A percentile compares a stretch with the other conserved stretches of the same genome.
phyloP scores from a whole-genome alignment of 1,140 invertebrate genomes.

The Apis laboriosa region DNA sequence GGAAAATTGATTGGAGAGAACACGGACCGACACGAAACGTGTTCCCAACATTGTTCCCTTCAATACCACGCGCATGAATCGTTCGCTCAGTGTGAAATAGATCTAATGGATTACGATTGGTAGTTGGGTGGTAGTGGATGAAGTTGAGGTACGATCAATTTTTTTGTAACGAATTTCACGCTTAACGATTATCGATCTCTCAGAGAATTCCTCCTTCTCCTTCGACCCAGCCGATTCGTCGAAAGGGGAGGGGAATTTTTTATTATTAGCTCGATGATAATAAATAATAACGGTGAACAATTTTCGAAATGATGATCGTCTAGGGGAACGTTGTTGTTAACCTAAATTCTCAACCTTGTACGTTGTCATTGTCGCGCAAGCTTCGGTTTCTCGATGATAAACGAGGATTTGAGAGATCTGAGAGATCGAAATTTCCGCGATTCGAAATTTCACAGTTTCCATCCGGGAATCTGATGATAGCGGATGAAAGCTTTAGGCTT shows the following conservation, averaged over 20 bases:
- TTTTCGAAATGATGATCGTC: neutral
- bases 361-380: slow-evolving; percentile 12
- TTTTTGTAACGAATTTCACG: slow-evolving; percentile 19
- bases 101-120: slow-evolving; percentile 50
- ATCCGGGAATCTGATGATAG: neutral
- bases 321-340: neutral
- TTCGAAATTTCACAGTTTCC: neutral
- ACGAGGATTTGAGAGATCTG: slow-evolving; percentile 5
- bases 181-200: slow-evolving; percentile 31
- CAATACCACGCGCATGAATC: neutral
- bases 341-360: neutral
- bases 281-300: neutral
- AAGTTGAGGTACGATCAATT: neutral
- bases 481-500: slow-evolving; percentile 17
- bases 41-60: slow-evolving; percentile 13
- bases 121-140: neutral
- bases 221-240: neutral
- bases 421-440: slow-evolving; percentile 11
- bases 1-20: slow-evolving; percentile 17
- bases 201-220: neutral
- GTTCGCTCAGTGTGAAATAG: slow-evolving; percentile 60
- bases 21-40: slow-evolving; percentile 38
- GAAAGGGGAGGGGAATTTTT: neutral
- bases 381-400: neutral
- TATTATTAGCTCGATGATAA: neutral